Conservation (phyloP, 2,113 vertebrate species). For the Serinus canaria region DNA sequence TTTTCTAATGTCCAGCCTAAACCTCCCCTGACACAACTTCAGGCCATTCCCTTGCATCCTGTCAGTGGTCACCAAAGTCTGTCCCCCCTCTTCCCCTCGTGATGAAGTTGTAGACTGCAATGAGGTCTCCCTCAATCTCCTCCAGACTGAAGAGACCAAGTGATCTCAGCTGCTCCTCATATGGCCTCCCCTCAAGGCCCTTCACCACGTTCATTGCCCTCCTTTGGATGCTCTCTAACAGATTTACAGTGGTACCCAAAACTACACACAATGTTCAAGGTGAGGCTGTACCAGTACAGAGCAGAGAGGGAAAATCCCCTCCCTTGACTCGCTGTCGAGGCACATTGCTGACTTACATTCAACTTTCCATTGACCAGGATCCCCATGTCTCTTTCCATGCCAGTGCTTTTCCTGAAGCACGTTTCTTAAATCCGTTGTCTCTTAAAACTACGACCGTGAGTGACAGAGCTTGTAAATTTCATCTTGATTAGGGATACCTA, state of each 20-base stretch:
- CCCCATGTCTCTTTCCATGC: background rate
- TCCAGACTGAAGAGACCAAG: background rate
- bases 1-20: background rate
- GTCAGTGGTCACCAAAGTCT: background rate
- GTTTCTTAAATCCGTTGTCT: background rate
- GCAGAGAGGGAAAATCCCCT: background rate
- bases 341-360: background rate
- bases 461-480: background rate
- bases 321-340: rapidly evolving
- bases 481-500: background rate
- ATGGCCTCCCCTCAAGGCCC: background rate
- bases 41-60: background rate
- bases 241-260: background rate
- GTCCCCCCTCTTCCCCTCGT: too few species aligned
- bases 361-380: too few species aligned
- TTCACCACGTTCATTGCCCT: background rate
- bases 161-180: background rate
- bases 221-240: background rate
- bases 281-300: background rate
- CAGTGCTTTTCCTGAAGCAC: background rate
- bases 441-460: background rate
- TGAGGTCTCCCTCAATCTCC: background rate
- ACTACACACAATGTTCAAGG: background rate
- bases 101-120: background rate
- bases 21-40: background rate